phyloP scores from a whole-genome alignment of 2,888 invertebrate genomes.

The Neoitamus cyanurus region DNA sequence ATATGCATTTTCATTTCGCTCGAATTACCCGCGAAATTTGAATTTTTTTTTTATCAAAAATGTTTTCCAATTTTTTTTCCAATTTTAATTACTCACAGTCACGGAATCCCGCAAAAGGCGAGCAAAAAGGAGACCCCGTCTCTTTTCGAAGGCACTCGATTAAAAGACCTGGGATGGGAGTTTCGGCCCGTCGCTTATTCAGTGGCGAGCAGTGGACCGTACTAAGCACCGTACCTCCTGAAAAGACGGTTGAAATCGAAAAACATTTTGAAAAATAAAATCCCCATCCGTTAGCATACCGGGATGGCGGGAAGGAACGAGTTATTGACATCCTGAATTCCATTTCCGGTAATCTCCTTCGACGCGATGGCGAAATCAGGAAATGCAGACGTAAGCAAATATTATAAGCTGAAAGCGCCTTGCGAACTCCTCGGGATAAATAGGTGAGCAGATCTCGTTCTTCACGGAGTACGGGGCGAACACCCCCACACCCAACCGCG shows the following conservation, averaged over 20 bases:
- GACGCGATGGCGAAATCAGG: not conserved
- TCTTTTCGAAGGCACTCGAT: not conserved
- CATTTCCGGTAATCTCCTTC: not conserved
- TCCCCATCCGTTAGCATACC: not conserved
- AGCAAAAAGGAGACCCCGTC: not conserved
- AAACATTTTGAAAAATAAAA: not conserved
- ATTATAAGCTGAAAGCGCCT: not conserved
- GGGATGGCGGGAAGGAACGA: not conserved
- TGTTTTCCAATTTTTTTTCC: not conserved
- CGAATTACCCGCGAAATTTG: not conserved
- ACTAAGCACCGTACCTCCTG: not conserved
- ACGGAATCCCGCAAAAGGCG: not conserved
- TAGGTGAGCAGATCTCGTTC: not conserved
- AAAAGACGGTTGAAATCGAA: not conserved
- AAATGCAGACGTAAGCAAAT: conserved; percentile 3
- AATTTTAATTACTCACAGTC: not conserved
- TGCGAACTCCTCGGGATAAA: not conserved
- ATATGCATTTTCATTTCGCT: not conserved
- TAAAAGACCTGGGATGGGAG: not conserved
- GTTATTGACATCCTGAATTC: not conserved
- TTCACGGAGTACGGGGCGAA: not conserved
- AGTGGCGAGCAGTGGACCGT: not conserved
- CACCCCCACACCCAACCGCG: not conserved
- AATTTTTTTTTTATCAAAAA: not conserved
- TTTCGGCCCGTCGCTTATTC: not conserved